These are phyloP conservation scores for Macrostomum cliftonense DNA, from an alignment of 2,888 invertebrate genomes.

Conservation along the genomic window DNA sequence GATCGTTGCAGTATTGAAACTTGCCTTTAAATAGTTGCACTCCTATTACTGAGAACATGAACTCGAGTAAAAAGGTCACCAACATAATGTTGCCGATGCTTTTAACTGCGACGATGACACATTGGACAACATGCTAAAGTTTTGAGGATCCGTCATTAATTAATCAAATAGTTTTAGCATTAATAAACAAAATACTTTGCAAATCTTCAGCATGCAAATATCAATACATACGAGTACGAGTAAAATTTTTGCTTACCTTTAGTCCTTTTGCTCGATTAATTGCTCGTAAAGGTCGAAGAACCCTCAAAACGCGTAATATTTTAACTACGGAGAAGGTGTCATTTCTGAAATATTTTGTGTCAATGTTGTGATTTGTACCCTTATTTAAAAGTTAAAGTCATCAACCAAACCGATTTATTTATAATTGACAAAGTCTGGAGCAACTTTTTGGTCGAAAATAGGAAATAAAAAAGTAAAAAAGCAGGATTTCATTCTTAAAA, in stretches of 20 bases:
- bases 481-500: too few relatives aligned
- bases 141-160: too few relatives aligned
- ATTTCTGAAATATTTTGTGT: conserved; percentile 21
- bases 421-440: too few relatives aligned
- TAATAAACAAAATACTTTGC: too few relatives aligned
- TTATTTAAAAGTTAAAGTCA: too few relatives aligned
- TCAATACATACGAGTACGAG: too few relatives aligned
- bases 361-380: too few relatives aligned
- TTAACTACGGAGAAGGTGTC: conserved; percentile 72
- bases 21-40: conserved; percentile 98
- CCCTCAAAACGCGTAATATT: conserved; percentile 83
- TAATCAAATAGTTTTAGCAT: too few relatives aligned
- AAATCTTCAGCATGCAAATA: too few relatives aligned
- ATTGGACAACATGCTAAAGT: conserved; percentile 87
- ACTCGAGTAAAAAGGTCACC: conserved; percentile 92
- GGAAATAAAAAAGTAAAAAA: too few relatives aligned
- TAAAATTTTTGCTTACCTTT: conserved; percentile 66
- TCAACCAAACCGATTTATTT: too few relatives aligned
- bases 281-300: conserved; percentile 86
- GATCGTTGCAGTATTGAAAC: conserved; percentile 82
- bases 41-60: conserved; percentile 98
- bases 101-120: conserved; percentile 90
- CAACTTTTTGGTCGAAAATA: too few relatives aligned
- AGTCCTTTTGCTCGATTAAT: conserved; percentile 98
- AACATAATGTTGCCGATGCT: conserved; percentile 96